These are phyloP conservation scores for Spea multiplicata DNA, from an alignment of 2,113 vertebrate genomes.

Conservation along the genomic window DNA sequence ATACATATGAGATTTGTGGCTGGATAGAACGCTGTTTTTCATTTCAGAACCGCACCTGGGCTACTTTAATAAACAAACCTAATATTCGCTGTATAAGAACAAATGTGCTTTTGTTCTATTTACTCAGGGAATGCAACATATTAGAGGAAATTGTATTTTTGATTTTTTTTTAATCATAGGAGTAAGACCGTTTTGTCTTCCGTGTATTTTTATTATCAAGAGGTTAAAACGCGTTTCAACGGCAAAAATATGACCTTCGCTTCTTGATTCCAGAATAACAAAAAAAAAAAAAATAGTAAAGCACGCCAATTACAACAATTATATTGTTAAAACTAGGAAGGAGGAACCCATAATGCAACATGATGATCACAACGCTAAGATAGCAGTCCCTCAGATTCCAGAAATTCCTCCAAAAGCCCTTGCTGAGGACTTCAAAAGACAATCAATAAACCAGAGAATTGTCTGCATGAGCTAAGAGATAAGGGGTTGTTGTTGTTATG, in stretches of 20 bases:
- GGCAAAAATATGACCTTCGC: no score
- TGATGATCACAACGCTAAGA: conserved; percentile 18
- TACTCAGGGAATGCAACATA: no score
- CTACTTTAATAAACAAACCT: no score
- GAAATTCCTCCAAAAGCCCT: conserved; percentile 37
- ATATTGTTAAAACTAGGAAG: not conserved
- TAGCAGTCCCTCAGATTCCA: conserved; percentile 34
- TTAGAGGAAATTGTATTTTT: not conserved
- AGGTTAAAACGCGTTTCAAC: no score
- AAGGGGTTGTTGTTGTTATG: conserved; percentile 41
- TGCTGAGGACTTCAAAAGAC: conserved; percentile 36
- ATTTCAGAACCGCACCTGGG: no score
- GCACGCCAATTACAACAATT: not conserved
- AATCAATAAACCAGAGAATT: conserved; percentile 37
- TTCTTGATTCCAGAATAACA: not conserved
- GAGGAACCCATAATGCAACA: conserved; percentile 5
- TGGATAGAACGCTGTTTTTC: no score
- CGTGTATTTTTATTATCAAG: no score
- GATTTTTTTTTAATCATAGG: not conserved
- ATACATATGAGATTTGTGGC: no score
- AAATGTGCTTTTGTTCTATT: no score
- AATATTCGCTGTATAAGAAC: no score
- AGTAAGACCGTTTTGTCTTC: no score
- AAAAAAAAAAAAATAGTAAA: not conserved
- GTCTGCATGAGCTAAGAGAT: conserved; percentile 22